These are phyloP conservation scores for Amblyornis subalaris DNA, from an alignment of 2,113 vertebrate species.

Conservation along the genomic window DNA sequence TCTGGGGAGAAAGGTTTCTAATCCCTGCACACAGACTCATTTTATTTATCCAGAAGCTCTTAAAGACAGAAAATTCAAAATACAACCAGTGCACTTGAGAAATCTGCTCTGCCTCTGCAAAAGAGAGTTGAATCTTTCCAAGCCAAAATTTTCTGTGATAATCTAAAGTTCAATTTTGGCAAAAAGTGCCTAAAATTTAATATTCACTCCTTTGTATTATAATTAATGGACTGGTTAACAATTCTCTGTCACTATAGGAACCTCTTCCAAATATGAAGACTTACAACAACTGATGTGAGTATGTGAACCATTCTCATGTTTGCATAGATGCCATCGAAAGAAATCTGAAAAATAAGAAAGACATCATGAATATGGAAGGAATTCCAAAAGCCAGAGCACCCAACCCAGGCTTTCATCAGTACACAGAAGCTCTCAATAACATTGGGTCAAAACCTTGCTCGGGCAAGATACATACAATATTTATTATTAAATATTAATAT, in stretches of 20 bases:
- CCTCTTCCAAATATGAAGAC: slow-evolving; percentile 49
- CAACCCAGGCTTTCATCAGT: neutral
- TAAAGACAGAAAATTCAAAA: neutral
- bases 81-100: neutral
- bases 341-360: slow-evolving; percentile 79
- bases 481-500: neutral
- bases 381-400: neutral
- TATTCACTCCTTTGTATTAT: neutral
- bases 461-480: neutral
- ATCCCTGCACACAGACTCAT: neutral
- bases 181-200: neutral
- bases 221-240: neutral
- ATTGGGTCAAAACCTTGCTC: neutral
- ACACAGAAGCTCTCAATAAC: neutral
- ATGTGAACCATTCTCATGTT: slow-evolving; percentile 99
- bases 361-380: neutral
- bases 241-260: neutral
- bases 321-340: slow-evolving; percentile 97
- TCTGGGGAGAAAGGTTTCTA: neutral
- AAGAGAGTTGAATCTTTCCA: neutral
- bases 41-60: neutral
- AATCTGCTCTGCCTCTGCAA: neutral
- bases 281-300: slow-evolving; percentile 97
- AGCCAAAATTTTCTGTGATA: neutral
- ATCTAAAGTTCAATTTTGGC: neutral